phyloP scores from a whole-genome alignment of 2,888 invertebrate genomes.

The Chrysodeixis includens region DNA sequence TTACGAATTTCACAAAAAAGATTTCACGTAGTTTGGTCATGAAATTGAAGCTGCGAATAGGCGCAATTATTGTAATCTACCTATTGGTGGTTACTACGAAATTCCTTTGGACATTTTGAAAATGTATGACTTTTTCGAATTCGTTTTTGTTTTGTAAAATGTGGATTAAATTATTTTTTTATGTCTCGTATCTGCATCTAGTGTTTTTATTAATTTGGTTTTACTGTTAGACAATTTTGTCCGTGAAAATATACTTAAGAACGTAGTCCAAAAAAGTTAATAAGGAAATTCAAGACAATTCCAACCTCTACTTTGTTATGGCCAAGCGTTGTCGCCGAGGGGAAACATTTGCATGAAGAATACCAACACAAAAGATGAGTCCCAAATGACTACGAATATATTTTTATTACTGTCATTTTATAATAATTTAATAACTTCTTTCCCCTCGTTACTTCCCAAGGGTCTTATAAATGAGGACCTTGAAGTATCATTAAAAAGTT shows the following conservation, averaged over 20 bases:
- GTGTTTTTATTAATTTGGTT: too few species aligned
- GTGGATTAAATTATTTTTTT: too few species aligned
- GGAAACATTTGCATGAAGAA: not conserved
- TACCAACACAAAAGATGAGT: not conserved
- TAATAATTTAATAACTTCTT: constrained; percentile 1
- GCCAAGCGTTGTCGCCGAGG: not conserved
- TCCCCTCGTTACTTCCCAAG: not conserved
- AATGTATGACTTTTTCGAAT: too few species aligned
- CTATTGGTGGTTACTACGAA: too few species aligned
- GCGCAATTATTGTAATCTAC: too few species aligned
- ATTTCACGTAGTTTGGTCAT: not conserved
- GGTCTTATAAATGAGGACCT: not conserved
- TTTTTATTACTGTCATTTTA: constrained; percentile 1
- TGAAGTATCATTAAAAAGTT: not conserved
- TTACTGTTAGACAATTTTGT: not conserved
- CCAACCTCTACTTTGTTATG: not conserved
- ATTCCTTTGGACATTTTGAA: too few species aligned
- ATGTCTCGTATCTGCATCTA: too few species aligned
- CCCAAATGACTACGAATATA: not conserved
- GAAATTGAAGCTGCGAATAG: not conserved
- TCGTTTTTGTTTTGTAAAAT: too few species aligned
- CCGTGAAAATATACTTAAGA: not conserved
- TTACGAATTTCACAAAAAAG: not conserved
- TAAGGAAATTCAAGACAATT: not conserved
- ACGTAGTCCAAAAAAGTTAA: not conserved